Evolutionary conservation across 2,113 vertebrate genomes (phyloP).

Genomic region (Diphyllodes magnificus): DNA sequence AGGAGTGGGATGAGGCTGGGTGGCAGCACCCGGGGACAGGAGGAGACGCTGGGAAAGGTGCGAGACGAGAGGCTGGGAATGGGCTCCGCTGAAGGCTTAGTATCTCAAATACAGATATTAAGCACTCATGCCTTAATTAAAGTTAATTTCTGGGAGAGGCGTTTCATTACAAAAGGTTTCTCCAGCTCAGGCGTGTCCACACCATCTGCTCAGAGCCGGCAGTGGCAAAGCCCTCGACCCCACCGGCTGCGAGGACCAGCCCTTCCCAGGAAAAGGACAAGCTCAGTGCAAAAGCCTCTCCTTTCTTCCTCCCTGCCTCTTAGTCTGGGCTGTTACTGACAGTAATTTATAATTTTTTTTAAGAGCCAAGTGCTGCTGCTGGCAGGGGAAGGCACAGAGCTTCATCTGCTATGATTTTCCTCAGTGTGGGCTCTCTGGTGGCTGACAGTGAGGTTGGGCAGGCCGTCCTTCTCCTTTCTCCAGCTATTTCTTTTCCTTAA

Average conservation of each 20-base stretch:
- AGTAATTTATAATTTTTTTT: neutral
- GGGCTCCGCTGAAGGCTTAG: neutral
- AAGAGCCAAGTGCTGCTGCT: neutral
- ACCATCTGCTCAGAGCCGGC: neutral
- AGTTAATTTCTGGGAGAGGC: conserved; percentile 52
- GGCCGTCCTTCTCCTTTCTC: neutral
- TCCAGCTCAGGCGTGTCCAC: conserved; percentile 7
- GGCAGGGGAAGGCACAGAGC: neutral
- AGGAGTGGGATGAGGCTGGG: neutral
- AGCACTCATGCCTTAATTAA: neutral
- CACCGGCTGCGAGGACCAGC: rapidly evolving
- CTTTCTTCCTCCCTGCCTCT: neutral
- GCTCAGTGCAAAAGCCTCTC: neutral
- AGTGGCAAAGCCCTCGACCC: neutral
- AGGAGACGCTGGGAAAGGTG: neutral
- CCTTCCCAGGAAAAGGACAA: neutral
- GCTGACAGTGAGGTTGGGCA: neutral
- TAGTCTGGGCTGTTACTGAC: neutral
- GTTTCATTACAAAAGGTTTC: conserved; percentile 5
- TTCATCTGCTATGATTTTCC: neutral
- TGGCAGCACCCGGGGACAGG: neutral
- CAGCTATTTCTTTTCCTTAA: neutral
- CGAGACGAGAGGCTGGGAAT: neutral
- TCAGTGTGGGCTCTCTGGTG: neutral
- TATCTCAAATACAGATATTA: conserved; percentile 24